Base-by-base conservation (phyloP, 2,113 vertebrate genomes). In the Mustela nigripes region DNA sequence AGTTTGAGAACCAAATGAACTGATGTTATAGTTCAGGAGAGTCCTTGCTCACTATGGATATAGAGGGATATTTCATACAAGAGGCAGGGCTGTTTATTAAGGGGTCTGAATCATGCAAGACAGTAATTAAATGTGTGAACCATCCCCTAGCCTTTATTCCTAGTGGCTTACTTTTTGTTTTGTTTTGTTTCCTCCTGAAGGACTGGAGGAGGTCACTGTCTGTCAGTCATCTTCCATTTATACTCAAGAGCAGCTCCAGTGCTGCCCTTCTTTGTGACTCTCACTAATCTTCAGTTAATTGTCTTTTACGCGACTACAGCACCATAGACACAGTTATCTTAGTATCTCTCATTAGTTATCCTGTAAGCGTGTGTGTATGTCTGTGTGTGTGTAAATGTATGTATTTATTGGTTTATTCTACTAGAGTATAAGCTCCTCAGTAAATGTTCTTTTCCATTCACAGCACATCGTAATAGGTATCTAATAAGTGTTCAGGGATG, bases 351-450 rank as follows among this genome's bases (percentile, higher is more conserved):
- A 76, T 56, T 73, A 73, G 87, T 24, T 26, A 22, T 65, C 24
- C 45, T 82, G 1, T 21, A 90, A n/a, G 26, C 69, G 50, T 53
- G 50, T 53, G 12, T 48, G 48, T 48, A 9, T 11, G 76, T 63
- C 42, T 28, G 19, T 63, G 42, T 63, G 42, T 28, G 19, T 91
- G 28, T 85, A 89, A 76, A 89, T 83, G 15, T 48, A 39, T 63
- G 76, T 88, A 91, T 36, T 65, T 96, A 85, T 91, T 91, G 28
- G 42, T n/a, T 86, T 67, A 82, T 86, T 16, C 56, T 86, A n/a
- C 10, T 50, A 31, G 58, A 58, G 11, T n/a, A 62, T 53, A 73
- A 74, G 6, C 3, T 56, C 10, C 67, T 96, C 48, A 87, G 16
- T 76, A 85, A 69, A 73, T 83, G 80, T 14, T 39, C 28, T 92